A percentile compares a stretch with the other conserved stretches of the same genome.
phyloP scores from a whole-genome alignment of 2,888 invertebrate genomes.

The Latrodectus hesperus region DNA sequence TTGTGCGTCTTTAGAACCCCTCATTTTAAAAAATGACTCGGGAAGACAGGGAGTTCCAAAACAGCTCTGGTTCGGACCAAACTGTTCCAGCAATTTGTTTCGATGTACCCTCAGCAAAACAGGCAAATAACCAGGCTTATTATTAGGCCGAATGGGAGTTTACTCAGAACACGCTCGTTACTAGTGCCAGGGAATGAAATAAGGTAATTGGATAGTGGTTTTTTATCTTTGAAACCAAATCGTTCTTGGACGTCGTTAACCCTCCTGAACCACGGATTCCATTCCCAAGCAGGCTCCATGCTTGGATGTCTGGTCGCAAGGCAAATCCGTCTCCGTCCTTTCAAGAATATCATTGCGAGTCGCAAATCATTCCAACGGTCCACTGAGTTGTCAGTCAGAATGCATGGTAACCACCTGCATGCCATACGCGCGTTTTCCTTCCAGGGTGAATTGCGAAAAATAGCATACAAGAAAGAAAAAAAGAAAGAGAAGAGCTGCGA shows the following conservation, averaged over 20 bases:
- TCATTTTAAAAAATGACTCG: too few relatives aligned
- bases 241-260: constrained; percentile 35
- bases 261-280: constrained; percentile 7
- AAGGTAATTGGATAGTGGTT: constrained; percentile 22
- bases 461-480: constrained; percentile 2
- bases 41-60: too few relatives aligned
- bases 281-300: not conserved
- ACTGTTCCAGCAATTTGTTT: too few relatives aligned
- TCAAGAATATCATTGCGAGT: constrained; percentile 28
- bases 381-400: constrained; percentile 61
- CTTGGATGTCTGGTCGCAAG: not conserved
- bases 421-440: constrained; percentile 33
- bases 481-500: not conserved
- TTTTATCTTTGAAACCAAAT: constrained; percentile 9
- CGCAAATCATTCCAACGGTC: constrained; percentile 59
- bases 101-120: too few relatives aligned
- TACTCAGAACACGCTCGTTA: too few relatives aligned
- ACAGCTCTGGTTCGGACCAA: too few relatives aligned
- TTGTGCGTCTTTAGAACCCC: too few relatives aligned
- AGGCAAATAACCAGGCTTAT: too few relatives aligned
- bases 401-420: constrained; percentile 63
- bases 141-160: too few relatives aligned
- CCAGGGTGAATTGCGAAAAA: constrained; percentile 24
- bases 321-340: not conserved
- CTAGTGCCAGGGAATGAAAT: not conserved